Evolutionary conservation across 2,113 vertebrate genomes (phyloP), one percentile per base, ranked within the genome.

Genomic region (Stigmatopora nigra): DNA sequence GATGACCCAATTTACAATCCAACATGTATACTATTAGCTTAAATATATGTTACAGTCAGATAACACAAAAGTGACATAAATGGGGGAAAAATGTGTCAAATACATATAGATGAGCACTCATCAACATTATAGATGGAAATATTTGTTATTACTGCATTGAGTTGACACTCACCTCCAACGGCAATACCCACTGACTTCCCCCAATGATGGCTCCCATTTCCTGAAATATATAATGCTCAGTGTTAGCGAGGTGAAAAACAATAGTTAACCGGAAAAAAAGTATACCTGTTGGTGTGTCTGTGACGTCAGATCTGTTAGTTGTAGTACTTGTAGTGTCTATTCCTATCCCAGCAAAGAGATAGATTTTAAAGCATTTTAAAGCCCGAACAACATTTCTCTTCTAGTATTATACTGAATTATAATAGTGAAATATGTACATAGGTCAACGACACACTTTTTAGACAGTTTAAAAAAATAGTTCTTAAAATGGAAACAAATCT

Each of bases 111-210:
- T 16, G 3, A 12, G 19, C n/a, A 52, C 9, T 51, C 19, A n/a
- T 51, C n/a, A n/a, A 52, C 19, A 55, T 31, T 14, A 55, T 4
- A 31, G 13, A 31, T 5, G 5, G 11, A 11, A 25, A 13, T 55
- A 20, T 25, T 55, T 53, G 51, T 55, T 4, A 12, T 25, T 25
- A 14, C 25, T 15, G 1, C 12, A 31, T 0, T 15, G 11, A 67
- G 2, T 12, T 48, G 16, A 66, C 56, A 77, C 78, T 77, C 67
- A 84, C 82, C 45, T 0, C 5, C 0, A 4, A 71, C 0, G 22
- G 1, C 1, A 36, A 73, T 1, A 16, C 49, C 56, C 36, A 46
- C 1, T 1, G 9, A 4, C 10, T 1, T 16, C 4, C 3, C 4
- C 35, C 5, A 12, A 0, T 1, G 0, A 11, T 7, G 13, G 38